These are phyloP conservation scores for Platerodrilus igneus DNA, from an alignment of 2,888 invertebrate species.

Conservation along the genomic window DNA sequence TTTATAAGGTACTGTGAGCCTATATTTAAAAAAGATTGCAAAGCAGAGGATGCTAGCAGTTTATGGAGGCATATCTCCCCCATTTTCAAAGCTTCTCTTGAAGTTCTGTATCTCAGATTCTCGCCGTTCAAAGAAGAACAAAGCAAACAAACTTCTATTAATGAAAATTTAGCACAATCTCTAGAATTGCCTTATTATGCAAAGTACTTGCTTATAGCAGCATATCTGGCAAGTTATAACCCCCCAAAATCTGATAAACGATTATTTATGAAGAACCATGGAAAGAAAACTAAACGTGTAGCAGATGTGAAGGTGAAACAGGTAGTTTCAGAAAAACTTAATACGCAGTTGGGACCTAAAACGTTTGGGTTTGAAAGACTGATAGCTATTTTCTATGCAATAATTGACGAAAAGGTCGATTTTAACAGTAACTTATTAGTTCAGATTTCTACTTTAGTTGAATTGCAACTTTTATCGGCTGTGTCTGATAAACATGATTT, in stretches of 20 bases:
- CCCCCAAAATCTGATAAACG: constrained; percentile 83
- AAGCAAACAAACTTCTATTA: constrained; percentile 27
- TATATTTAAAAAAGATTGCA: constrained; percentile 61
- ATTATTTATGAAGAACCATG: constrained; percentile 76
- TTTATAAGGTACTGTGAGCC: constrained; percentile 78
- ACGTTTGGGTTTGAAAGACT: constrained; percentile 76
- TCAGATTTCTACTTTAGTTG: constrained; percentile 83
- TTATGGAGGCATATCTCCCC: constrained; percentile 79
- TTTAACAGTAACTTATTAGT: constrained; percentile 81
- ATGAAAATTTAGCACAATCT: constrained; percentile 54
- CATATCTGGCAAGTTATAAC: constrained; percentile 90
- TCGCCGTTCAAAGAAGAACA: constrained; percentile 36
- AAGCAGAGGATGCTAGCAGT: constrained; percentile 59
- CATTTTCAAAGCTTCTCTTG: constrained; percentile 67
- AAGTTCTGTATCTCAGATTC: constrained; percentile 72
- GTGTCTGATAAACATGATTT: constrained; percentile 69
- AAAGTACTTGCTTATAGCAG: constrained; percentile 83
- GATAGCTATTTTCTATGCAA: constrained; percentile 84
- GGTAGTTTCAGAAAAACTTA: constrained; percentile 55
- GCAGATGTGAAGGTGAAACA: constrained; percentile 59
- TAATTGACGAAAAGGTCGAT: constrained; percentile 78
- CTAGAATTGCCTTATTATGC: constrained; percentile 84
- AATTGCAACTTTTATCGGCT: constrained; percentile 69
- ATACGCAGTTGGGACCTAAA: constrained; percentile 76
- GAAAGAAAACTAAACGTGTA: constrained; percentile 64